Base-by-base conservation (phyloP, 2,888 invertebrate species). In the Tipula lateralis region DNA sequence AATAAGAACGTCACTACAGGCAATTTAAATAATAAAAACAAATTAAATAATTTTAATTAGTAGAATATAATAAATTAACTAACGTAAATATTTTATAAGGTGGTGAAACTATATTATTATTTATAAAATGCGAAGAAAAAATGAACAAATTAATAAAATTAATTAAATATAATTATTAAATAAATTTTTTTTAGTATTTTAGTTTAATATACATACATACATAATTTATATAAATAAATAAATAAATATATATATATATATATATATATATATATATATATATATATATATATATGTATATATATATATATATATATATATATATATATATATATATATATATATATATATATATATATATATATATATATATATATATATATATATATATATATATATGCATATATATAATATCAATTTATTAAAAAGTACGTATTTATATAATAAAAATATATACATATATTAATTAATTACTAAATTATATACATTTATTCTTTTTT, bases 1-100 rank as follows among this genome's bases (percentile, higher is more conserved):
- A 80, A 32, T 66, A 84, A 84, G 29, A n/a, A 32, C 66, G 29
- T 44, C 50, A 66, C 39, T 80, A 34, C 82, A 82, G 82, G 82
- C 82, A 32, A 82, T 82, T 30, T 82, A 82, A 82, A 30, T 82
- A 82, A 82, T 82, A n/a, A 82, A 50, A 50, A 16, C 13, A 16
- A 82, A 30, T 82, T 5, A 82, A 82, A 13, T 81, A 82, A 82
- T 66, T 66, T 66, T 66, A 66, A 66, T 66, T 66, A 66, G 66
- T 66, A 66, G 66, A 66, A 66, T 66, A 66, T 66, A 39, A 39
- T 3, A 44, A 44, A 66, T 24, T 66, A 24, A 24, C 24, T 5
- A 50, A 16, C 44, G 39, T 50, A 66, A 66, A 66, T 66, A 24
- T 66, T 66, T 24, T 66, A 66, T 66, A 66, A 24, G 16, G 24